phyloP scores from a whole-genome alignment of 2,797 vertebrate species.

The Distichodus sexfasciatus region DNA sequence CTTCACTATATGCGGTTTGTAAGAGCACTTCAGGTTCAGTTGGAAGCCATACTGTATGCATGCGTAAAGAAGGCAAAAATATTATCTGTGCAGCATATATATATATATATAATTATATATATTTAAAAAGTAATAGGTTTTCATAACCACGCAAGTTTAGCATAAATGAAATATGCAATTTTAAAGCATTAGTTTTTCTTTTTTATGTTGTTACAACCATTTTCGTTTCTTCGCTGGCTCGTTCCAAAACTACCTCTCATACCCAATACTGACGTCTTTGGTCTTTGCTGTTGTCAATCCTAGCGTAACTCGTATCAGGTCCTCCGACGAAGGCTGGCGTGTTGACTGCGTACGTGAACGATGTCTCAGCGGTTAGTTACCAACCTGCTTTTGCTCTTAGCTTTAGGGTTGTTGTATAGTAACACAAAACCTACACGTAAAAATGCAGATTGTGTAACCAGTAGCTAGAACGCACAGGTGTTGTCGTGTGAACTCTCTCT shows the following conservation, averaged over 20 bases:
- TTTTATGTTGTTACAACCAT: not conserved
- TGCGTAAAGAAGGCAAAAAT: not conserved
- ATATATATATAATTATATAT: no score
- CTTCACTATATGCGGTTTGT: not conserved
- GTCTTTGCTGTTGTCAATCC: not conserved
- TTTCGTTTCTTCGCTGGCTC: slow-evolving; percentile 32
- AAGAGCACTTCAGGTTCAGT: slow-evolving; percentile 7
- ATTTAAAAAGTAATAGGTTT: not conserved
- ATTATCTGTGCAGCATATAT: not conserved
- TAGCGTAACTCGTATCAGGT: not conserved
- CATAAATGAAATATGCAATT: slow-evolving; percentile 44
- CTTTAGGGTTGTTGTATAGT: slow-evolving; percentile 32
- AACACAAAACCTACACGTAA: slow-evolving; percentile 46
- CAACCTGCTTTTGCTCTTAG: slow-evolving; percentile 39
- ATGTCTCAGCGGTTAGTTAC: not conserved
- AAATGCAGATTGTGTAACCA: slow-evolving; percentile 23
- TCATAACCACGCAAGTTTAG: not conserved
- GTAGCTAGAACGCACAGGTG: slow-evolving; percentile 28
- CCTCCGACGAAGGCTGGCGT: not conserved
- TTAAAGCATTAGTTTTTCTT: not conserved
- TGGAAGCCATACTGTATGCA: slow-evolving; percentile 19
- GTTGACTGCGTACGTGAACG: slow-evolving; percentile 29
- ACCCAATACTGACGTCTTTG: not conserved
- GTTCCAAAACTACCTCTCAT: slow-evolving; percentile 42
- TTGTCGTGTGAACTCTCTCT: slow-evolving; percentile 16